Base-by-base conservation (phyloP, 2,797 vertebrate genomes). In the Phalloptychus januarius region DNA sequence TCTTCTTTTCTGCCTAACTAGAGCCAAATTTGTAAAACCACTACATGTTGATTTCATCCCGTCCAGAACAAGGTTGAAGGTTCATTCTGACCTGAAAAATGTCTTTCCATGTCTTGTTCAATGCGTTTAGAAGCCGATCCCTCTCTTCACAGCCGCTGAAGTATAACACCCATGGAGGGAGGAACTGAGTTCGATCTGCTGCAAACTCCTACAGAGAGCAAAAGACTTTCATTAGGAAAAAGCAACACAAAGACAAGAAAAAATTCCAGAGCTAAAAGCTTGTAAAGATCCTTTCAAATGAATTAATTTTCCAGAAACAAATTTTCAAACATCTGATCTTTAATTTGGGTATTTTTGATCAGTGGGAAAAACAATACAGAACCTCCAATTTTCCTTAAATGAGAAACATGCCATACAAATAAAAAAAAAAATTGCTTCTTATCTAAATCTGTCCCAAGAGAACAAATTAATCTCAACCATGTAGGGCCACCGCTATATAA, bases 141-240 rank as follows among this genome's bases (percentile, higher is more conserved):
- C 98, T 95, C 87, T 99, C 98, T 0, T 94, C 94, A 84, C 96
- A 93, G 84, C 97, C 96, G 76, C 97, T 99, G 92, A 99, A 96
- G 85, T 99, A 99, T 87, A 99, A 92, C 54, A 97, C 95, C 98
- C 98, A 99, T 0, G 98, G 95, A 0, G 97, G 96, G 31, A 97
- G 95, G 89, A 96, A 96, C 78, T 97, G 95, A 12, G 95, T 83
- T 44, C 94, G 92, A 79, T 99, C 97, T 79, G 95, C 93, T 40
- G 96, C 93, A 87, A 99, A 99, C 90, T 99, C 98, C 98, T 99
- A 10, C 38, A 75, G 3, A 74, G 16, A 79, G 77, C 63, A 78
- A 13, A 83, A 72, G 18, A 56, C 23, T 76, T 4, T 50, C 7
- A 75, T 31, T 16, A 67, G 67, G 42, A 70, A 2, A 3, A 36